Percentiles rank a stretch among this genome's conserved stretches.
These are phyloP conservation scores for Porites rus DNA, from an alignment of 92 coral and sea anemone species.

Conservation along the genomic window DNA sequence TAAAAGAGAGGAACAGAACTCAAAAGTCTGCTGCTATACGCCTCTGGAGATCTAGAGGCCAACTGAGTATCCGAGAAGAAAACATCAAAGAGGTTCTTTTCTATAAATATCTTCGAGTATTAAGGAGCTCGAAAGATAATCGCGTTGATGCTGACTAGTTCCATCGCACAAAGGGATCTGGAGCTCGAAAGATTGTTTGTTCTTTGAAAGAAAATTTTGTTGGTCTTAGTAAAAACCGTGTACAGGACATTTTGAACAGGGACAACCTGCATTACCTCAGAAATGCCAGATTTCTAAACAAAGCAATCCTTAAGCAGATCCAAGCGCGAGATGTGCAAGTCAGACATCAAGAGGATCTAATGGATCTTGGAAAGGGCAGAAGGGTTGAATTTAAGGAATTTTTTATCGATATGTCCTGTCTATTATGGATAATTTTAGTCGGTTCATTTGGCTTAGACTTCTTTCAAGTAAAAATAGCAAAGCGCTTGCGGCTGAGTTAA, in stretches of 20 bases:
- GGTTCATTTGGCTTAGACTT: no score
- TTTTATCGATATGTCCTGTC: no score
- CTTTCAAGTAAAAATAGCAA: no score
- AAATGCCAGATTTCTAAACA: slow-evolving; percentile 43
- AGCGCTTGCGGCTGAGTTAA: no score
- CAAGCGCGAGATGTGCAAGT: background rate
- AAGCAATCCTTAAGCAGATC: slow-evolving; percentile 33
- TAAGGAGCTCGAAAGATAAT: slow-evolving; percentile 19
- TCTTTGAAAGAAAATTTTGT: slow-evolving; percentile 29
- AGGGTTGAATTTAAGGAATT: no score
- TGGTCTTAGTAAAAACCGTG: background rate
- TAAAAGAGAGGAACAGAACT: slow-evolving; percentile 27
- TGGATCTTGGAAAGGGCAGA: background rate
- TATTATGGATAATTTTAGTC: no score
- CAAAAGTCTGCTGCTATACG: slow-evolving; percentile 17
- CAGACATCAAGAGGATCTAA: no score
- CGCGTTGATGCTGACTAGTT: background rate
- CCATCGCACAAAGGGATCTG: slow-evolving; percentile 4
- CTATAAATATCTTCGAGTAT: background rate
- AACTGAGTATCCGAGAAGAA: background rate
- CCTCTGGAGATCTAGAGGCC: slow-evolving; percentile 34
- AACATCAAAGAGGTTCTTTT: slow-evolving; percentile 11
- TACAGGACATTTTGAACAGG: slow-evolving; percentile 35
- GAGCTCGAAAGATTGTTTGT: slow-evolving; percentile 33
- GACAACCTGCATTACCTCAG: slow-evolving; percentile 41